A percentile compares a stretch with the other conserved stretches of the same genome.
These are phyloP conservation scores for Drosophila flavopinicola DNA, from an alignment of 2,888 invertebrate species.

Conservation along the genomic window DNA sequence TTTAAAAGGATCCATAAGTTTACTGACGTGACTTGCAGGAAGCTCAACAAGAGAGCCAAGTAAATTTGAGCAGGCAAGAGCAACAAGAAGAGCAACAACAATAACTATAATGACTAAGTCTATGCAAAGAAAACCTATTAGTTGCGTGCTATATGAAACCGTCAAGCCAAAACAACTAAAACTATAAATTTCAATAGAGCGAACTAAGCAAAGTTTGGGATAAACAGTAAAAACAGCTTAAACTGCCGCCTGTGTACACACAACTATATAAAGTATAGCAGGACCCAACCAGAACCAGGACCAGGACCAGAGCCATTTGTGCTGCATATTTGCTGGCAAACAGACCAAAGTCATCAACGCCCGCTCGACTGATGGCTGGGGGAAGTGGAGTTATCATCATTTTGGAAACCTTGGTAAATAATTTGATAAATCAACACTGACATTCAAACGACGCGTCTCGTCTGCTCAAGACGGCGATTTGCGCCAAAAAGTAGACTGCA, in stretches of 20 bases:
- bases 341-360: conserved; percentile 65
- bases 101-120: conserved; percentile 35
- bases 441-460: conserved; percentile 48
- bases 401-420: conserved; percentile 75
- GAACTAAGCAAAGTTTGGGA: conserved; percentile 64
- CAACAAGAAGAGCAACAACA: conserved; percentile 19
- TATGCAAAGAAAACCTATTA: conserved; percentile 72
- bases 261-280: conserved; percentile 11
- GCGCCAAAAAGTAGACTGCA: conserved; percentile 48
- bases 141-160: conserved; percentile 63
- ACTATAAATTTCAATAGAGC: conserved; percentile 65
- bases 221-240: conserved; percentile 63
- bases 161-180: conserved; percentile 44
- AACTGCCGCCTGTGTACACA: conserved; percentile 36
- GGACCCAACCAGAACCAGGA: conserved; percentile 1
- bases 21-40: conserved; percentile 1
- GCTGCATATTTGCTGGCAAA: conserved; percentile 51
- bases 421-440: conserved; percentile 80
- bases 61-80: conserved; percentile 38
- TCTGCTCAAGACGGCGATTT: conserved; percentile 63
- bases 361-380: conserved; percentile 12
- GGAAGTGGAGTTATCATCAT: conserved; percentile 55
- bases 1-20: conserved; percentile 6
- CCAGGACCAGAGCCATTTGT: conserved; percentile 21
- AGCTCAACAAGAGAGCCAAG: conserved; percentile 22